phyloP scores from a whole-genome alignment of 2,888 invertebrate genomes.

The Drosophila helvetica region DNA sequence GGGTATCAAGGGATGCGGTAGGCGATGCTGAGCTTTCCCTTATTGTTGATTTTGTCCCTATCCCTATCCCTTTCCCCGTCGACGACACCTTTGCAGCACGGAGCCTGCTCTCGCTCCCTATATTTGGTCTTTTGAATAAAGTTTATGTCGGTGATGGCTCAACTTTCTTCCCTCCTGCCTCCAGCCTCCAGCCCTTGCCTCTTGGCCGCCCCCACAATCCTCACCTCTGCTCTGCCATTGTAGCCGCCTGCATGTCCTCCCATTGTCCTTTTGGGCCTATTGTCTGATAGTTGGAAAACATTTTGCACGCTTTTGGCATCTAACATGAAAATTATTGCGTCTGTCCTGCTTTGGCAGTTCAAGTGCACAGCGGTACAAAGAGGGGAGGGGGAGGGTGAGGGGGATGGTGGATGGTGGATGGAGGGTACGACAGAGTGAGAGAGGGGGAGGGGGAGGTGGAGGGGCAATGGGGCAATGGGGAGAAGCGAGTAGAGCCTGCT shows the following conservation, averaged over 20 bases:
- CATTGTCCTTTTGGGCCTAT: slow-evolving; percentile 36
- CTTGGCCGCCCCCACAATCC: too few species aligned
- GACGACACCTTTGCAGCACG: slow-evolving; percentile 8
- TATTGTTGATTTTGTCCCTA: slow-evolving; percentile 41
- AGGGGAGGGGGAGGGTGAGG: too few species aligned
- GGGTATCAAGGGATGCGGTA: background rate
- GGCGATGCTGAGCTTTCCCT: background rate
- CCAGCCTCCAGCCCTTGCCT: background rate
- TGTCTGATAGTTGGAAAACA: slow-evolving; percentile 40
- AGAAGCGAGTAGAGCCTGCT: background rate
- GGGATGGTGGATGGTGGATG: too few species aligned
- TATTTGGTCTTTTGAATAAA: slow-evolving; percentile 20
- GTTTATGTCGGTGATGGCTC: slow-evolving; percentile 11
- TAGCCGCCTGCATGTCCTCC: background rate
- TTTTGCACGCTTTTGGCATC: slow-evolving; percentile 36
- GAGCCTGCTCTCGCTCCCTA: background rate
- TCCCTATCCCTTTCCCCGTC: slow-evolving; percentile 11
- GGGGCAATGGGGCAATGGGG: background rate
- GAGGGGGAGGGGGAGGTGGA: background rate
- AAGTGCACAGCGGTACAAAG: slow-evolving; percentile 17
- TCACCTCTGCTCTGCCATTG: background rate
- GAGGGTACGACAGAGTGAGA: background rate
- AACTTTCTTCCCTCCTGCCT: background rate
- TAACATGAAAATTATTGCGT: slow-evolving; percentile 37
- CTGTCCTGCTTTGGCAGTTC: slow-evolving; percentile 18